Percentiles rank a stretch among this genome's conserved stretches.
Evolutionary conservation across 2,797 vertebrate species (phyloP).

Genomic region (Gymnoscopelus microlampas): DNA sequence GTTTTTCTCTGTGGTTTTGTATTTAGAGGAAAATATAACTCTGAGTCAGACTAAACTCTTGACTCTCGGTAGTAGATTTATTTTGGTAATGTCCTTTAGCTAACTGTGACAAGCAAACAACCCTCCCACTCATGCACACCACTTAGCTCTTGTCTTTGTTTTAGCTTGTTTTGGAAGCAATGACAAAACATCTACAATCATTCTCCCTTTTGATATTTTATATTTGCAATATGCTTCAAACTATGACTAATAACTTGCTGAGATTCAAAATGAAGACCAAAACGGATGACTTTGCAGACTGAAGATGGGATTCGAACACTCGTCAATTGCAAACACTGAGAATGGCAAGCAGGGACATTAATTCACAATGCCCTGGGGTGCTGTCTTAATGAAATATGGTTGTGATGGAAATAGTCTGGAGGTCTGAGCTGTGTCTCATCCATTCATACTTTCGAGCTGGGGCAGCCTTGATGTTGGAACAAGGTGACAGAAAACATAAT

Average conservation of each 20-base stretch:
- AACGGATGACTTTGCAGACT: not conserved
- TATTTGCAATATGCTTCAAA: not conserved
- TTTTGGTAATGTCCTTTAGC: slow-evolving; percentile 9
- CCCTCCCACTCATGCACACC: not conserved
- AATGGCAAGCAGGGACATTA: not conserved
- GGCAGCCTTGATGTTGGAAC: slow-evolving; percentile 37
- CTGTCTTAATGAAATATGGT: slow-evolving; percentile 26
- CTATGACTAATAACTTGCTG: not conserved
- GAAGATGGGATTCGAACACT: slow-evolving; percentile 11
- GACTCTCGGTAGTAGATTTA: slow-evolving; percentile 10
- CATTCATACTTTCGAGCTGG: slow-evolving; percentile 19
- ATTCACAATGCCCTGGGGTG: slow-evolving; percentile 1
- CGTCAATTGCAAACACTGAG: not conserved
- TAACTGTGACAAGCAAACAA: slow-evolving; percentile 29
- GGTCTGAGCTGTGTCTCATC: not conserved
- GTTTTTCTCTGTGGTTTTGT: slow-evolving; percentile 5
- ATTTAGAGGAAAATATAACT: slow-evolving; percentile 10
- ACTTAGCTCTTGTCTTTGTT: not conserved
- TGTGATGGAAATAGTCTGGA: slow-evolving; percentile 15
- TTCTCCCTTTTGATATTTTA: not conserved
- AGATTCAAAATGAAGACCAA: slow-evolving; percentile 18
- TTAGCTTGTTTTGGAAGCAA: not conserved
- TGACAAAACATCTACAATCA: slow-evolving; percentile 17
- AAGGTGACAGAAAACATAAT: slow-evolving; percentile 36
- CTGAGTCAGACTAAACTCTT: slow-evolving; percentile 12